Conservation (phyloP, 92 coral and sea anemone genomes). For the Parazoanthus atlanticus region DNA sequence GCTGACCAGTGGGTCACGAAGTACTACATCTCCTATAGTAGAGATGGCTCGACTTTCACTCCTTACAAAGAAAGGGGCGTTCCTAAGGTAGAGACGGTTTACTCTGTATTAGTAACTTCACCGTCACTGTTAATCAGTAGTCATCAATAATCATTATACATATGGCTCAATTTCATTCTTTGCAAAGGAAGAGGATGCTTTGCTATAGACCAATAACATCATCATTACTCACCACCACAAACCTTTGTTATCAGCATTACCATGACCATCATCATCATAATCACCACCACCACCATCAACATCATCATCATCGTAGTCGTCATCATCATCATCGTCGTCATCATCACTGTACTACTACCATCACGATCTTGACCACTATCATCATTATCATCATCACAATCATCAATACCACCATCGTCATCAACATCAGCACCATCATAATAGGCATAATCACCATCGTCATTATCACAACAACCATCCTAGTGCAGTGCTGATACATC, state of each 20-base stretch:
- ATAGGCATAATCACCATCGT: not conserved
- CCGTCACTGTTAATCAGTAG: not conserved
- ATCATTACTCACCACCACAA: not conserved
- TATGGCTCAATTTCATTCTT: not conserved
- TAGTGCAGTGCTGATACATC: not conserved
- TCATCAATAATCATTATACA: not conserved
- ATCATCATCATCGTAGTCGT: not conserved
- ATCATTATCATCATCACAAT: not conserved
- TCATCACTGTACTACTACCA: not conserved
- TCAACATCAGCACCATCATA: not conserved
- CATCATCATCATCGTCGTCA: not conserved
- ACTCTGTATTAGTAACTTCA: not conserved
- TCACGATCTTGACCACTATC: not conserved
- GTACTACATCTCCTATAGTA: constrained; percentile 69
- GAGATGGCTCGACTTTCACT: constrained; percentile 62
- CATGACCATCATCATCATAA: not conserved
- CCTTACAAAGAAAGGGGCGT: constrained; percentile 63
- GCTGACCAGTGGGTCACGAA: constrained; percentile 80
- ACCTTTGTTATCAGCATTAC: not conserved
- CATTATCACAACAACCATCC: not conserved
- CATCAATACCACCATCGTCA: no score
- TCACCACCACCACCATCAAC: not conserved
- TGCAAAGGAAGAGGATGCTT: not conserved
- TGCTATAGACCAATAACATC: not conserved
- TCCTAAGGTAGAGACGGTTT: constrained; percentile 48